Base-by-base conservation (phyloP, 2,113 vertebrate species). In the Salvelinus fontinalis region DNA sequence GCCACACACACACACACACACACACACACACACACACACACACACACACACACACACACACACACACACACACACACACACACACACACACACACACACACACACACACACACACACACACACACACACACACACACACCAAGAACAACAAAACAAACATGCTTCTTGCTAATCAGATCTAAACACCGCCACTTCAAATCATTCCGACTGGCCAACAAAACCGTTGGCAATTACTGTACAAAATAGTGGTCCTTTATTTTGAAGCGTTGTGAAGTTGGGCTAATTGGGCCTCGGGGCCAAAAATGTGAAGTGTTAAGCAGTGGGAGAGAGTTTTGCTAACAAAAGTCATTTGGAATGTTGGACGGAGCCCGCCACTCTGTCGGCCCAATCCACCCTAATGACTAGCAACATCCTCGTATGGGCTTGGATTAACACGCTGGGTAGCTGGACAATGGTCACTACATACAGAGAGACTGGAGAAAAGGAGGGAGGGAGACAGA, bases 361-460 rank as follows among this genome's bases (percentile, higher is more conserved):
- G 39, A 27, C 24, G 5, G 51, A 34, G 27, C 5, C 16, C 39
- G 5, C 48, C 49, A 73, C 26, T 54, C 51, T 18, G 24, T 54
- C 22, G 29, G 48, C 29, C 67, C 20, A 59, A 59, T 16, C 59
- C 48, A 27, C 5, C 26, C 67, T 66, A 66, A 74, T 78, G 27
- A 27, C 70, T 73, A 62, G 34, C 16, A 67, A 65, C n/a, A 64
- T 60, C 22, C 20, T 1, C 18, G n/a, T 76, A 49, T n/a, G 54
- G 24, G 29, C 16, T 51, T 34, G 18, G 18, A 57, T 71, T 71
- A 74, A 65, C 59, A 65, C 67, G 4, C 26, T 51, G 27, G 26
- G 68, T 6, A 57, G 66, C 74, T 72, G 31, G 78, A 64, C 24
- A 22, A 22, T n/a, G 60, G 13, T 54, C 16, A 14, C 51, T 16